Evolutionary conservation across 2,113 vertebrate species (phyloP).

Genomic region (Thermophis baileyi): DNA sequence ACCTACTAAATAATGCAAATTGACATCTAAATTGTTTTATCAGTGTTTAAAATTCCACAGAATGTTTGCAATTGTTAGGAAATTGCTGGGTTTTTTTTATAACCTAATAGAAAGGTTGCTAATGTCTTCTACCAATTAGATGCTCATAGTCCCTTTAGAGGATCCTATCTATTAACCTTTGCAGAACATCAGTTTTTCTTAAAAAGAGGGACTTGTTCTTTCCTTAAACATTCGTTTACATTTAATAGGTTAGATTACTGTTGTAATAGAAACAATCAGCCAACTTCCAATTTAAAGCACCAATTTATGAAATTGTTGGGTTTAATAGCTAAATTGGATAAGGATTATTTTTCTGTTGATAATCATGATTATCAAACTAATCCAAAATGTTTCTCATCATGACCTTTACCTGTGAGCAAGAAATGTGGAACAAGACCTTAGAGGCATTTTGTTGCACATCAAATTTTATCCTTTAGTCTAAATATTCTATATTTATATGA

Average conservation of each 20-base stretch:
- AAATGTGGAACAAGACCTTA: fast-evolving
- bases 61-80: background rate
- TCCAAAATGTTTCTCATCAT: background rate
- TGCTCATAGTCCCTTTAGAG: background rate
- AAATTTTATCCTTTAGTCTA: background rate
- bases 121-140: background rate
- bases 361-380: background rate
- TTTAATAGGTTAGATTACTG: background rate
- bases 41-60: background rate
- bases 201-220: background rate
- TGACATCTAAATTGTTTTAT: background rate
- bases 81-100: background rate
- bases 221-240: background rate
- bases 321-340: background rate
- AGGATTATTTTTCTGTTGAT: background rate
- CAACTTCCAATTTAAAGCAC: background rate
- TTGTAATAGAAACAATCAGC: background rate
- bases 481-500: background rate
- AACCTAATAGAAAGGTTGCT: background rate
- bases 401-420: background rate
- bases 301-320: too few relatives aligned
- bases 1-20: background rate
- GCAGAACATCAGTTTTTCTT: background rate
- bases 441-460: fast-evolving
- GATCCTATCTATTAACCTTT: background rate